These are phyloP conservation scores for Cryptosula pallasiana DNA, from an alignment of 2,888 invertebrate species.

Conservation along the genomic window DNA sequence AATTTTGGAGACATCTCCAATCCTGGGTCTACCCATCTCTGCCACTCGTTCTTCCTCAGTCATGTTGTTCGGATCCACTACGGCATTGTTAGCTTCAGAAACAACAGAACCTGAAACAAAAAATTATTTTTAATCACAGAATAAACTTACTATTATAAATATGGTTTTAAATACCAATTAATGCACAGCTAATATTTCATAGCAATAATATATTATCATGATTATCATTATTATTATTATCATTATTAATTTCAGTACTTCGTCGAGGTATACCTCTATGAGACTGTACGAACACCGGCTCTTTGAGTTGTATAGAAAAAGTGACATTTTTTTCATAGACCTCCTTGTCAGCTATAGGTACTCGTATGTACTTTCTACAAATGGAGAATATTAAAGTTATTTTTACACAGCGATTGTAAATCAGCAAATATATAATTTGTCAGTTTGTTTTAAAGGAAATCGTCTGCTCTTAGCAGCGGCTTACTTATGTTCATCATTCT, in stretches of 20 bases:
- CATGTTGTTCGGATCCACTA: background rate
- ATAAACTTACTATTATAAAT: too few relatives aligned
- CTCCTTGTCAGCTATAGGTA: conserved; percentile 90
- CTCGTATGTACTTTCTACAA: conserved; percentile 74
- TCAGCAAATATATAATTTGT: too few relatives aligned
- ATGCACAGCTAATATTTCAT: too few relatives aligned
- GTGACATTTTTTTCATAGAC: conserved; percentile 94
- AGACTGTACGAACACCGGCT: conserved; percentile 59
- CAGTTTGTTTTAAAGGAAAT: too few relatives aligned
- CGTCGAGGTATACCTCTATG: conserved; percentile 54
- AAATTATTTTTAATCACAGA: too few relatives aligned
- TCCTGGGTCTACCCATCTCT: conserved; percentile 77
- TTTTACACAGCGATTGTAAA: too few relatives aligned
- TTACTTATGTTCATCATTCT: conserved; percentile 98
- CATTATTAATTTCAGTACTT: too few relatives aligned
- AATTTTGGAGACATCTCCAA: conserved; percentile 79
- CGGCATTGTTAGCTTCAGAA: background rate
- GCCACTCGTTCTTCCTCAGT: conserved; percentile 52
- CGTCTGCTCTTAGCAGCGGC: conserved; percentile 55
- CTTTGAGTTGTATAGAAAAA: conserved; percentile 85
- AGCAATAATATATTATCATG: too few relatives aligned
- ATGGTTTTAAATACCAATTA: too few relatives aligned
- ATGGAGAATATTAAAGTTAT: too few relatives aligned
- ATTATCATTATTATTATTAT: too few relatives aligned
- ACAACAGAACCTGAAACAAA: background rate